Evolutionary conservation across 2,888 invertebrate species (phyloP).

Genomic region (Oeneis ivallda): DNA sequence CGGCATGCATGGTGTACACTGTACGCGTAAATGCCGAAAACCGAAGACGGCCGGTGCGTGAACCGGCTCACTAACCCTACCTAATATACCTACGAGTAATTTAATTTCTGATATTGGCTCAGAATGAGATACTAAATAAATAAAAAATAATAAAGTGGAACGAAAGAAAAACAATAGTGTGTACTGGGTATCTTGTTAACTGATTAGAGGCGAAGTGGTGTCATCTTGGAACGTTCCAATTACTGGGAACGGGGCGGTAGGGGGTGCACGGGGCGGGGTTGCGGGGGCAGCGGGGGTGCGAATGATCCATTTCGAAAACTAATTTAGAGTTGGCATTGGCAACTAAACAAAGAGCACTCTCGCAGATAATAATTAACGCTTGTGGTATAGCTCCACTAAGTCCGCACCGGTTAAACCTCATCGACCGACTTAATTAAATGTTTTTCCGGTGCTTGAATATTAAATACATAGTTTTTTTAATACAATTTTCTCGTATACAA

Average conservation of each 20-base stretch:
- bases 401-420: constrained; percentile 72
- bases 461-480: constrained; percentile 35
- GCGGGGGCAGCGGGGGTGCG: constrained; percentile 68
- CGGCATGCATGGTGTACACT: too few relatives aligned
- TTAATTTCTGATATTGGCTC: not conserved
- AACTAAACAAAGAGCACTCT: constrained; percentile 82
- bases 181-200: constrained; percentile 77
- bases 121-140: constrained; percentile 11
- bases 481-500: too few relatives aligned
- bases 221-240: constrained; percentile 82
- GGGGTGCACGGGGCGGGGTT: constrained; percentile 52
- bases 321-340: constrained; percentile 81
- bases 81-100: constrained; percentile 41
- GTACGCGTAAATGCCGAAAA: too few relatives aligned
- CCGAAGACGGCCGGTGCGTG: too few relatives aligned
- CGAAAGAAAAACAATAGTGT: constrained; percentile 61
- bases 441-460: constrained; percentile 49
- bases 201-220: constrained; percentile 79
- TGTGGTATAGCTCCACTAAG: constrained; percentile 80
- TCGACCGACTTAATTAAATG: constrained; percentile 69
- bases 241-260: constrained; percentile 61
- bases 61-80: too few relatives aligned
- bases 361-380: constrained; percentile 82
- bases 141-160: constrained; percentile 4
- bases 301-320: constrained; percentile 83